phyloP scores from a whole-genome alignment of 2,113 vertebrate species.

The Thinocorus orbignyianus region DNA sequence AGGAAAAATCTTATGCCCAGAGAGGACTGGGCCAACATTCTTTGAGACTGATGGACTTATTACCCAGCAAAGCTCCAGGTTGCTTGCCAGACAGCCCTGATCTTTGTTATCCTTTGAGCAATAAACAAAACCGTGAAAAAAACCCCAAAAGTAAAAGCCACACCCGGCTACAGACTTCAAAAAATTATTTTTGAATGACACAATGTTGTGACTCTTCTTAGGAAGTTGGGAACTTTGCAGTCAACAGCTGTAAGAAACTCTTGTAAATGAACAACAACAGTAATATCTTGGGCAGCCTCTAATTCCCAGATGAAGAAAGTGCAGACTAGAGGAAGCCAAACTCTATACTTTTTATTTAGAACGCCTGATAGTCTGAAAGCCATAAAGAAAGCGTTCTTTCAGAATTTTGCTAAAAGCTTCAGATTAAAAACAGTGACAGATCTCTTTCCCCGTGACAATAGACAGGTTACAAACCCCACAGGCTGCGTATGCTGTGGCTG shows the following conservation, averaged over 20 bases:
- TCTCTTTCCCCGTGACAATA: not conserved
- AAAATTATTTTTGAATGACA: not conserved
- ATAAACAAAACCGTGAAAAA: not conserved
- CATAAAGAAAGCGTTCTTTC: not conserved
- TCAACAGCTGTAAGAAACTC: not conserved
- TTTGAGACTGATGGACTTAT: not conserved
- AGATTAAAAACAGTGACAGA: rapidly evolving
- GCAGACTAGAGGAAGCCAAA: not conserved
- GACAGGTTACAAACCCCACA: not conserved
- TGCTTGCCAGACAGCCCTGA: not conserved
- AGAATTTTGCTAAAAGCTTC: not conserved
- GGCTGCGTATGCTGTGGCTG: not conserved
- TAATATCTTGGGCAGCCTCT: not conserved
- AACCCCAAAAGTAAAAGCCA: not conserved
- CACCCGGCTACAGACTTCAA: not conserved
- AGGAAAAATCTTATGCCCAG: not conserved
- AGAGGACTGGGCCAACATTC: not conserved
- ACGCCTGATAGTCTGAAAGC: not conserved
- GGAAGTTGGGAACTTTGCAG: not conserved
- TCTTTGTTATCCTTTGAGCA: not conserved
- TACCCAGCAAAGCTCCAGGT: not conserved
- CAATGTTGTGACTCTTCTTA: not conserved
- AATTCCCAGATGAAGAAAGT: not conserved
- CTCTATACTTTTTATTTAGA: not conserved
- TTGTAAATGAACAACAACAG: not conserved